phyloP scores from a whole-genome alignment of 35 echinoderm and acorn worm species.

The Heliocidaris tuberculata region DNA sequence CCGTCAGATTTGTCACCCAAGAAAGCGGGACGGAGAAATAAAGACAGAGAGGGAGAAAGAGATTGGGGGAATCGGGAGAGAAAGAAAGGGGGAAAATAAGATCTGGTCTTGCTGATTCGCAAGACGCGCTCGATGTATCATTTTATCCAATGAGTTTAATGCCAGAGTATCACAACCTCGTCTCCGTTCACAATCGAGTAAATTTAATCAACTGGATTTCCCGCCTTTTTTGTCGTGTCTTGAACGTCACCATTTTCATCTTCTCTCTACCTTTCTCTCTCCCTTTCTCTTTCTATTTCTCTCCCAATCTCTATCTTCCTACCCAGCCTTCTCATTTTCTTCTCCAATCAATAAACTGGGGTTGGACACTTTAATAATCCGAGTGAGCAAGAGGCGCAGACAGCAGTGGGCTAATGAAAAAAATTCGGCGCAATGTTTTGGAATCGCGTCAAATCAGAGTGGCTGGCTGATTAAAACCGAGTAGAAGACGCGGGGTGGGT shows the following conservation, averaged over 20 bases:
- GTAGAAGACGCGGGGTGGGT: slow-evolving; percentile 7
- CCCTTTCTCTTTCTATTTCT: background rate
- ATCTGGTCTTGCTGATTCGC: slow-evolving; percentile 6
- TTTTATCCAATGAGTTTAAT: slow-evolving; percentile 39
- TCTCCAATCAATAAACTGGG: slow-evolving; percentile 44
- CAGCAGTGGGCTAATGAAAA: slow-evolving; percentile 37
- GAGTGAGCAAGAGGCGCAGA: slow-evolving; percentile 34
- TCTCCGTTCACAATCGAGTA: slow-evolving; percentile 43
- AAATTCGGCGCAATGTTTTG: slow-evolving; percentile 30
- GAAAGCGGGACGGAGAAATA: background rate
- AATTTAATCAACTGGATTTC: slow-evolving; percentile 46
- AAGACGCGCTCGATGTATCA: slow-evolving; percentile 31
- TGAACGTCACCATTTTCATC: slow-evolving; percentile 33
- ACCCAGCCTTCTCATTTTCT: slow-evolving; percentile 35
- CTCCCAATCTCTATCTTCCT: background rate
- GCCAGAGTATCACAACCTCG: slow-evolving; percentile 40
- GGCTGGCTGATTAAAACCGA: slow-evolving; percentile 32
- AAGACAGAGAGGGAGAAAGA: background rate
- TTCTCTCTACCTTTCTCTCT: background rate
- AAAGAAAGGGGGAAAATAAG: background rate
- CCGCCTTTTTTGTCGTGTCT: slow-evolving; percentile 41
- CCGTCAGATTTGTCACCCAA: slow-evolving; percentile 8
- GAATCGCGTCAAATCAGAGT: slow-evolving; percentile 39
- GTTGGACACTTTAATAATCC: slow-evolving; percentile 44
- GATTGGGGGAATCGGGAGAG: background rate